Evolutionary conservation across 2,797 vertebrate species (phyloP).

Genomic region (Rhynchotus rufescens): DNA sequence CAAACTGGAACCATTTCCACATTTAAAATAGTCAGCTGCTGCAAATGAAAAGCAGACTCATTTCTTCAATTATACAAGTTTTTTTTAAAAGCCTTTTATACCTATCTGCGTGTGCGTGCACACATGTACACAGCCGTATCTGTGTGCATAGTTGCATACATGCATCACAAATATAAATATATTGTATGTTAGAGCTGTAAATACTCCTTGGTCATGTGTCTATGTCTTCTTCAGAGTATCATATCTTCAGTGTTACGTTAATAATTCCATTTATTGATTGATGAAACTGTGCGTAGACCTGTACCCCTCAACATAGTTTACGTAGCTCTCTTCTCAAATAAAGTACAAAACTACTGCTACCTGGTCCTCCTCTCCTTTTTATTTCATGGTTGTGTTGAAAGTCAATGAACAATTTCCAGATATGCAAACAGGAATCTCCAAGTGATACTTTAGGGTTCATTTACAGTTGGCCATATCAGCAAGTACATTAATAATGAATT

Average conservation of each 20-base stretch:
- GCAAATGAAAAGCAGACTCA: slow-evolving; percentile 69
- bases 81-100: slow-evolving; percentile 80
- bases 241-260: slow-evolving; percentile 83
- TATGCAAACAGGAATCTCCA: background rate
- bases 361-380: background rate
- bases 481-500: background rate
- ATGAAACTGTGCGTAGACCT: slow-evolving; percentile 82
- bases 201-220: slow-evolving; percentile 82
- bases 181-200: slow-evolving; percentile 83
- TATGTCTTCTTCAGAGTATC: slow-evolving; percentile 81
- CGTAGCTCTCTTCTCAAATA: slow-evolving; percentile 88
- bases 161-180: slow-evolving; percentile 78
- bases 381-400: background rate
- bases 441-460: background rate
- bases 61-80: slow-evolving; percentile 52
- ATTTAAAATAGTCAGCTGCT: slow-evolving; percentile 66
- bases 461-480: background rate
- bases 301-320: slow-evolving; percentile 86
- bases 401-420: background rate
- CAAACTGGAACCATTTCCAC: slow-evolving; percentile 65
- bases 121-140: slow-evolving; percentile 52
- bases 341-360: slow-evolving; percentile 77
- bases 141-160: slow-evolving; percentile 77
- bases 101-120: slow-evolving; percentile 78
- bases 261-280: slow-evolving; percentile 83